Evolutionary conservation across 2,113 vertebrate species (phyloP).

Genomic region (Cheilinus undulatus): DNA sequence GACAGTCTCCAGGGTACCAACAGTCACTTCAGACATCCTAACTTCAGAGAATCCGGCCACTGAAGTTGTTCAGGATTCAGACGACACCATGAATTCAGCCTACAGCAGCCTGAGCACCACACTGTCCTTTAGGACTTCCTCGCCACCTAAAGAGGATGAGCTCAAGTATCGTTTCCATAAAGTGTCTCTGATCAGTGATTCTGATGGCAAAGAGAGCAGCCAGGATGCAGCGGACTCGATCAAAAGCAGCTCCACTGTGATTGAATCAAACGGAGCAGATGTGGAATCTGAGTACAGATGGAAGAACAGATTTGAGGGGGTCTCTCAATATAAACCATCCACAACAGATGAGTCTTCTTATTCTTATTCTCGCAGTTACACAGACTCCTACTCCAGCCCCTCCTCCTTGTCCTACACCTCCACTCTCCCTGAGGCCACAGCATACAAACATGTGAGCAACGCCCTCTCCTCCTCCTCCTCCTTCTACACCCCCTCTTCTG

Average conservation of each 20-base stretch:
- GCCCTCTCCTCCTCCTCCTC: slow-evolving; percentile 22
- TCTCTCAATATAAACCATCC: slow-evolving; percentile 16
- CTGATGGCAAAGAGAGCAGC: not conserved
- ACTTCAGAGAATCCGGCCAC: slow-evolving; percentile 6
- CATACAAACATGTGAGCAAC: slow-evolving; percentile 26
- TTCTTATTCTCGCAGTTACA: slow-evolving; percentile 23
- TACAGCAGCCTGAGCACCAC: slow-evolving; percentile 73
- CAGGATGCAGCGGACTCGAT: slow-evolving; percentile 14
- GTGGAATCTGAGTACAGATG: slow-evolving; percentile 14
- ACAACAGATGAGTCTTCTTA: not conserved
- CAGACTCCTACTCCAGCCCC: slow-evolving; percentile 8
- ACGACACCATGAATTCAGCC: slow-evolving; percentile 67
- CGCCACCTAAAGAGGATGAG: slow-evolving; percentile 52
- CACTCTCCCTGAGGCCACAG: slow-evolving; percentile 6
- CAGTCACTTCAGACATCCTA: slow-evolving; percentile 20
- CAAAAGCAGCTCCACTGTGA: not conserved
- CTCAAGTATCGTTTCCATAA: slow-evolving; percentile 79
- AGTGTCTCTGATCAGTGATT: slow-evolving; percentile 77
- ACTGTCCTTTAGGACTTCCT: slow-evolving; percentile 67
- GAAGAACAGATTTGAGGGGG: slow-evolving; percentile 51
- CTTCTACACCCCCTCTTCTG: slow-evolving; percentile 13
- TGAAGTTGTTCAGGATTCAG: slow-evolving; percentile 19
- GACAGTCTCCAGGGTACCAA: slow-evolving; percentile 5
- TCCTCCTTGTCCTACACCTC: slow-evolving; percentile 19
- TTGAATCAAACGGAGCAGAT: slow-evolving; percentile 23